Conservation (phyloP, 2,888 invertebrate genomes). For the Oligia fasciuncula region DNA sequence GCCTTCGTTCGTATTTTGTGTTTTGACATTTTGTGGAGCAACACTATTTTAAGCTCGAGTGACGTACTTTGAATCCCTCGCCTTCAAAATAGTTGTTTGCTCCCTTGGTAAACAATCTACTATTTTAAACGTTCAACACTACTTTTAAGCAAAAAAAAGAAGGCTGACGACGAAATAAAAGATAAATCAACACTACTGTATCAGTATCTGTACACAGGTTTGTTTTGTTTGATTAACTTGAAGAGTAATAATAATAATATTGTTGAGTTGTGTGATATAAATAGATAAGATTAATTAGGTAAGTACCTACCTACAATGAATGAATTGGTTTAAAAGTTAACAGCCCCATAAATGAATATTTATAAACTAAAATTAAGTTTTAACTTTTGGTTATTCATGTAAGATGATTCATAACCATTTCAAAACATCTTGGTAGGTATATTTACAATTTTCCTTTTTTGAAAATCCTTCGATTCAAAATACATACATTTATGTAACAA, state of each 20-base stretch:
- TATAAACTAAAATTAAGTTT: neutral
- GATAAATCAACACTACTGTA: neutral
- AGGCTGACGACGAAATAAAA: slow-evolving; percentile 11
- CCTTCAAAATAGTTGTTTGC: too few species aligned
- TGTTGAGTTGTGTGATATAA: neutral
- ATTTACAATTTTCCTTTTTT: neutral
- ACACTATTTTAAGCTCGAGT: too few species aligned
- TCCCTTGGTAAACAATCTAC: too few species aligned
- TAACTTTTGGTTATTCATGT: slow-evolving; percentile 13
- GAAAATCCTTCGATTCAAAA: neutral
- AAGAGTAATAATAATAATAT: neutral
- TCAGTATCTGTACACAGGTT: neutral
- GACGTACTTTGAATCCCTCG: too few species aligned
- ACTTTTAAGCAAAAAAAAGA: slow-evolving; percentile 25
- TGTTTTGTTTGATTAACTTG: neutral
- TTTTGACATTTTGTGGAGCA: too few species aligned
- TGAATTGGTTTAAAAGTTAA: slow-evolving; percentile 4
- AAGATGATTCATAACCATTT: neutral
- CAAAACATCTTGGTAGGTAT: neutral
- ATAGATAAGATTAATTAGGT: neutral
- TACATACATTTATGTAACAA: slow-evolving; percentile 30
- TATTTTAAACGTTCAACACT: neutral
- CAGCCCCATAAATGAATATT: neutral
- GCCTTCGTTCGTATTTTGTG: too few species aligned
- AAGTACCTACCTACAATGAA: neutral